Evolutionary conservation across 2,797 vertebrate genomes (phyloP).

Genomic region (Bradypodion pumilum): DNA sequence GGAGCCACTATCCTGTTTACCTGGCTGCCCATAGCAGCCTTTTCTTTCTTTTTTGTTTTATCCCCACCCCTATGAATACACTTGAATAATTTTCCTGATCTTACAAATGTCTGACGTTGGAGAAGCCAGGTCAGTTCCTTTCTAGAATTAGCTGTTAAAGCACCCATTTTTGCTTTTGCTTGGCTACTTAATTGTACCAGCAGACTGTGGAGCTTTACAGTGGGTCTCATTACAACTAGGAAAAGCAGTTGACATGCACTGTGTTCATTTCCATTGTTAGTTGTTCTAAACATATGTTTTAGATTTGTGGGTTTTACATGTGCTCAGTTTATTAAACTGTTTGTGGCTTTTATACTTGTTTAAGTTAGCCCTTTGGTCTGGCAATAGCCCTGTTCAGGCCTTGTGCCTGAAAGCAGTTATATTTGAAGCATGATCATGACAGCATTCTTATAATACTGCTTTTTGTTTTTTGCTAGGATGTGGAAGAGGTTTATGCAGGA

Average conservation of each 20-base stretch:
- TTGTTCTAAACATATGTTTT: neutral
- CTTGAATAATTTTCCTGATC: neutral
- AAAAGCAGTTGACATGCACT: neutral
- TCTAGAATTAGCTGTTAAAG: neutral
- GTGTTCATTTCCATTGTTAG: neutral
- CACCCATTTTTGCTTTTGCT: no score
- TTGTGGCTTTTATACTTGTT: neutral
- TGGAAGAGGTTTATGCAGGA: constrained; percentile 89
- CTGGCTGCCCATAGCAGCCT: neutral
- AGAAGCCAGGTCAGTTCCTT: neutral
- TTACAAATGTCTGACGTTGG: neutral
- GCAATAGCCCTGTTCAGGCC: neutral
- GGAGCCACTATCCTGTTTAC: neutral
- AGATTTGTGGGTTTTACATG: neutral
- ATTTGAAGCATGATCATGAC: no score
- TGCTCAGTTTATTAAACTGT: neutral
- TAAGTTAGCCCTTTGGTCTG: neutral
- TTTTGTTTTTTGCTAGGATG: constrained; percentile 83
- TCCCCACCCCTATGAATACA: neutral
- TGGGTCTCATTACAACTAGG: no score
- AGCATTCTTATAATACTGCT: neutral
- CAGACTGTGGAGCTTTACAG: neutral
- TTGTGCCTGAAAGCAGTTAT: no score
- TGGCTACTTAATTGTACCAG: no score
- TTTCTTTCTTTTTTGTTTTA: neutral